Conservation (phyloP, 2,888 invertebrate species). For the Ctena decussata region DNA sequence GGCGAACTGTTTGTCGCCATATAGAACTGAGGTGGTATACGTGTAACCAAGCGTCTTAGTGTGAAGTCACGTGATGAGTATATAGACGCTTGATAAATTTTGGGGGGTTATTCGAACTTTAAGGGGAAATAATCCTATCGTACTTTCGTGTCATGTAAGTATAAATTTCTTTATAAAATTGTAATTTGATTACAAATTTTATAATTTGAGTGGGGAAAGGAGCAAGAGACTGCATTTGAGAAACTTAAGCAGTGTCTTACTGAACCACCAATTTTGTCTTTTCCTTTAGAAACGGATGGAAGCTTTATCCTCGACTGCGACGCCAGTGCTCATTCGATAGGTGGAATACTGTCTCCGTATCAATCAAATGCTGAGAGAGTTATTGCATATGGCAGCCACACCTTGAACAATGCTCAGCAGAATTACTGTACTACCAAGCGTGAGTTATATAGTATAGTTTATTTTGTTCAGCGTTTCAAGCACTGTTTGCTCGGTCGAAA, state of each 20-base stretch:
- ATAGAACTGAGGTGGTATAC: no score
- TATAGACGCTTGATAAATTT: no score
- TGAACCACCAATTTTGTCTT: background rate
- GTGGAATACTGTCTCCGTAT: background rate
- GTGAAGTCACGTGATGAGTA: no score
- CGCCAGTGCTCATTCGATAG: background rate
- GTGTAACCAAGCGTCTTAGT: no score
- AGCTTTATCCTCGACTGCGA: background rate
- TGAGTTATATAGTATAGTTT: slow-evolving; percentile 17
- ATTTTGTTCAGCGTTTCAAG: slow-evolving; percentile 20
- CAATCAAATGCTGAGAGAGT: background rate
- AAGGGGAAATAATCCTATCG: no score
- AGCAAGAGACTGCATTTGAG: background rate
- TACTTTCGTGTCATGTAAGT: no score
- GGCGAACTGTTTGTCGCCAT: no score
- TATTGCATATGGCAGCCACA: slow-evolving; percentile 8
- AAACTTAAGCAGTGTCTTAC: background rate
- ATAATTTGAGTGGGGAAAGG: background rate
- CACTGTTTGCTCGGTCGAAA: slow-evolving; percentile 20
- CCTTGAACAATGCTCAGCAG: background rate
- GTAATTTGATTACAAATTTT: no score
- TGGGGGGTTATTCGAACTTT: no score
- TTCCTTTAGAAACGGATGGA: background rate
- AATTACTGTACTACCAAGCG: slow-evolving; percentile 41
- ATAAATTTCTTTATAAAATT: no score